These are phyloP conservation scores for Stylophora pistillata DNA, from an alignment of 64 coral and sea anemone genomes.

Conservation along the genomic window DNA sequence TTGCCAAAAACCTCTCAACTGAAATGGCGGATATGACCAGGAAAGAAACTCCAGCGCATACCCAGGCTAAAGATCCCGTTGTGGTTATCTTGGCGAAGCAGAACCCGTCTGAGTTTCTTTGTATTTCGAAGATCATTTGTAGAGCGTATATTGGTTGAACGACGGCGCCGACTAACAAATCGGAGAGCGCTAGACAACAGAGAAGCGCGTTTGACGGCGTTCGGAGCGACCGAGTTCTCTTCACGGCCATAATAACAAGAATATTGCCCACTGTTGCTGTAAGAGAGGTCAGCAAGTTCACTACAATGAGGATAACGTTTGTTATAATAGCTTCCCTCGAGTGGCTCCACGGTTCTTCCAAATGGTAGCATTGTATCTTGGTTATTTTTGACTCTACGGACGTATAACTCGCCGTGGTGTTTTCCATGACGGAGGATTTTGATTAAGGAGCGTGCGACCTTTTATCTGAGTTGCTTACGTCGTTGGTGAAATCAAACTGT, in stretches of 20 bases:
- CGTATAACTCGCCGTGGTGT: not conserved
- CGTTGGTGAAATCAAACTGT: no score
- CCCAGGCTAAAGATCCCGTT: constrained; percentile 55
- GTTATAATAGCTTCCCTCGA: not conserved
- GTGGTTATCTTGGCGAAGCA: constrained; percentile 47
- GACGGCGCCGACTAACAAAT: constrained; percentile 55
- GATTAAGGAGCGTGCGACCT: not conserved
- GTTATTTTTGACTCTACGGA: not conserved
- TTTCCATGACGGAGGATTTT: not conserved
- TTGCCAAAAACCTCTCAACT: constrained; percentile 50
- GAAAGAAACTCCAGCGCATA: constrained; percentile 53
- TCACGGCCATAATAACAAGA: constrained; percentile 46
- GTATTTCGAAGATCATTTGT: constrained; percentile 61
- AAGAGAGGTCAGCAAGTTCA: constrained; percentile 24
- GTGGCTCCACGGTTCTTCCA: constrained; percentile 21
- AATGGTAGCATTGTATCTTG: constrained; percentile 12
- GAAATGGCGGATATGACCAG: constrained; percentile 56
- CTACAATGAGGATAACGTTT: constrained; percentile 41
- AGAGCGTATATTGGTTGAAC: constrained; percentile 52
- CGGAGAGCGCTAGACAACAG: constrained; percentile 56
- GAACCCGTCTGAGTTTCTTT: not conserved
- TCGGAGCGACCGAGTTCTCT: constrained; percentile 49
- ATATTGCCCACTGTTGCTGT: constrained; percentile 31
- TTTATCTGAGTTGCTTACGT: not conserved
- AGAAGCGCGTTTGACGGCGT: constrained; percentile 69